Evolutionary conservation across 2,888 invertebrate genomes (phyloP), one percentile per base, ranked within the genome.

Genomic region (Trilocha varians): DNA sequence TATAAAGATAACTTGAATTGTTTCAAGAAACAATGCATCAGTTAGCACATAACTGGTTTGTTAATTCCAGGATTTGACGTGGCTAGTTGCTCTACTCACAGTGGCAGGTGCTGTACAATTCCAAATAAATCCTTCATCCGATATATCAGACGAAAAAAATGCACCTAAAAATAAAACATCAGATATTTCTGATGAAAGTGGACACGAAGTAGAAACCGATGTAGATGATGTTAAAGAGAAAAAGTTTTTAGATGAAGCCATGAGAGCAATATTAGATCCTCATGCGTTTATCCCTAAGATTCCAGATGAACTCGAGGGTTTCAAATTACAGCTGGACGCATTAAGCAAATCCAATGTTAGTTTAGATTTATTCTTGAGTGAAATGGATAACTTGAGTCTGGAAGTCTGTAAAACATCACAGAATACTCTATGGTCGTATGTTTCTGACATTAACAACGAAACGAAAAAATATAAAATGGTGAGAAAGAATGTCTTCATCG

Each of bases 331-430:
- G 42, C 49, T 84, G 47, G 70, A 74, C 33, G 70, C 71, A 46
- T 50, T 84, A 42, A 68, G 75, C 40, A 73, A 69, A 47, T 63
- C 53, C 18, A 83, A 78, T 53, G 53, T 60, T 6, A 73, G 71
- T 14, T 45, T 83, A n/a, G 72, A 78, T 14, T 44, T 51, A 1
- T 85, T 83, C 50, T 78, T 85, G 70, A 68, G 76, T 1, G 72
- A 73, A 55, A 82, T 85, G 82, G 84, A 84, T 50, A 74, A 73
- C 42, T 50, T 85, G 41, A 84, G 79, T 57, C 68, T 79, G 42
- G 78, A 79, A 48, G 66, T 80, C 33, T 84, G 85, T 51, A 80
- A 78, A 65, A 74, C 71, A 16, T 83, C 85, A 11, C 83, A 83
- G 52, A 65, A 75, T 41, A 75, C 82, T 2, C 53, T 85, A 32